Percentiles rank a stretch among this genome's conserved stretches.
Conservation (phyloP, 2,888 invertebrate species). For the Carpatolechia fugitivella region DNA sequence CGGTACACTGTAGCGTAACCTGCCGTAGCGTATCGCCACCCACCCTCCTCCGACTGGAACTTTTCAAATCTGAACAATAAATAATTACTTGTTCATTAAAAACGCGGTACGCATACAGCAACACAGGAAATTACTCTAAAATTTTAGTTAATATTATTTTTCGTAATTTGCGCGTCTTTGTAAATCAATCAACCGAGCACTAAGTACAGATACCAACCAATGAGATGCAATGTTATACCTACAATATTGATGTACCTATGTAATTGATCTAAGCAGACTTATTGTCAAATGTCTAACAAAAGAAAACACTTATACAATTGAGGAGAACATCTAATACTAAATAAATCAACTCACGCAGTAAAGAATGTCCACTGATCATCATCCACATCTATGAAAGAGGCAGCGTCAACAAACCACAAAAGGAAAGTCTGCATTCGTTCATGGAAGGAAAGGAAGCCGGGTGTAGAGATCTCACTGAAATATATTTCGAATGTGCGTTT, state of each 20-base stretch:
- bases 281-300: too few relatives aligned
- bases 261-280: too few relatives aligned
- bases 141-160: too few relatives aligned
- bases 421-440: constrained; percentile 93
- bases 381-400: constrained; percentile 94
- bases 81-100: background rate
- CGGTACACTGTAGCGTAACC: constrained; percentile 96
- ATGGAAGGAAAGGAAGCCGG: constrained; percentile 89
- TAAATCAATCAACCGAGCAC: too few relatives aligned
- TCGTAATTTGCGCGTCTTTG: too few relatives aligned
- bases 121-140: too few relatives aligned
- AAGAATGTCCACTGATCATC: constrained; percentile 96
- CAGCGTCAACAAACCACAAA: constrained; percentile 97
- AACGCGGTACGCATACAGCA: too few relatives aligned
- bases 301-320: too few relatives aligned
- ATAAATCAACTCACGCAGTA: constrained; percentile 81
- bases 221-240: too few relatives aligned
- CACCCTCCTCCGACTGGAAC: constrained; percentile 79
- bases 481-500: constrained; percentile 88
- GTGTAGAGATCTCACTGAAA: constrained; percentile 83
- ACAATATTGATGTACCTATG: too few relatives aligned
- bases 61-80: constrained; percentile 82
- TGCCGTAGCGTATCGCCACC: constrained; percentile 84
- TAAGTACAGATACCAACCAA: too few relatives aligned
- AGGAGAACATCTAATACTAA: too few relatives aligned